Evolutionary conservation across 2,888 invertebrate genomes (phyloP).

Genomic region (Microctonus hyperodae): DNA sequence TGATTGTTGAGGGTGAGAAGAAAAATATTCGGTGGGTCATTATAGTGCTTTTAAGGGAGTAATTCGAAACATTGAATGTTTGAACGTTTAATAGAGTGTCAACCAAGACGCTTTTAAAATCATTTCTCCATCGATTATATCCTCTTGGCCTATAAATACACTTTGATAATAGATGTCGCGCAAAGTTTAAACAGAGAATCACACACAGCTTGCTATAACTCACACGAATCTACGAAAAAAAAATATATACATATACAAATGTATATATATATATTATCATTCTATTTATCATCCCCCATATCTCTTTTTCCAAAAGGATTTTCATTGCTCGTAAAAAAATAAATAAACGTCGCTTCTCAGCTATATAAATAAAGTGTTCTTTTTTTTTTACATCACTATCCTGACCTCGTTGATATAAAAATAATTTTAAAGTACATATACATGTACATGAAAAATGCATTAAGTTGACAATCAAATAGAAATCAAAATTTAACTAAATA

Average conservation of each 20-base stretch:
- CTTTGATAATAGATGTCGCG: neutral
- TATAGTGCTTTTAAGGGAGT: slow-evolving; percentile 31
- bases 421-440: slow-evolving; percentile 4
- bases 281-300: neutral
- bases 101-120: slow-evolving; percentile 24
- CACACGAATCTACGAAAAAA: neutral
- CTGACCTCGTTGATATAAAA: neutral
- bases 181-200: neutral
- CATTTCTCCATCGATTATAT: slow-evolving; percentile 5
- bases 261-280: neutral
- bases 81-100: slow-evolving; percentile 56
- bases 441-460: slow-evolving; percentile 22
- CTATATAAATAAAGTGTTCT: slow-evolving; percentile 2
- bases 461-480: slow-evolving; percentile 6
- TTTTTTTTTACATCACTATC: neutral
- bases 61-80: slow-evolving; percentile 55
- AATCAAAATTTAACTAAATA: neutral
- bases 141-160: neutral
- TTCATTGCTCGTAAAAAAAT: slow-evolving; percentile 2
- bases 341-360: slow-evolving; percentile 4
- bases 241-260: neutral
- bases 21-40: neutral
- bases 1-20: neutral
- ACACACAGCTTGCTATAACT: neutral
- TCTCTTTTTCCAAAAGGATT: neutral